phyloP scores from a whole-genome alignment of 2,888 invertebrate species.

The Lamellibrachia columna region DNA sequence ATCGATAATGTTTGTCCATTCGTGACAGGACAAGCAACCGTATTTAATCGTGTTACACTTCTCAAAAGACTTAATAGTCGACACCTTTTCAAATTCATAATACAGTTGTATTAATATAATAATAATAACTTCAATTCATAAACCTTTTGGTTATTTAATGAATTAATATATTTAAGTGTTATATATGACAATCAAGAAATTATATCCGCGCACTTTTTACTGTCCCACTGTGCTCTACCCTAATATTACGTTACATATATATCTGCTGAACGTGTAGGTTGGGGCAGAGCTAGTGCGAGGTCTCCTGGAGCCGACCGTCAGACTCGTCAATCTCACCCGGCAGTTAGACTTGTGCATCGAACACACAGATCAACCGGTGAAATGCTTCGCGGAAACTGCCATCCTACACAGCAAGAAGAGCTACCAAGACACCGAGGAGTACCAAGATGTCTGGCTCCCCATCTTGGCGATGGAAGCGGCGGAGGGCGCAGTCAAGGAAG shows the following conservation, averaged over 20 bases:
- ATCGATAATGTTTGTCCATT: no score
- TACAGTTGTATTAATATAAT: no score
- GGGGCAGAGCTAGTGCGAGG: conserved; percentile 45
- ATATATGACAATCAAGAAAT: no score
- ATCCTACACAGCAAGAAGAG: conserved; percentile 27
- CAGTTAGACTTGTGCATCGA: conserved; percentile 57
- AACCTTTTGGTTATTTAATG: no score
- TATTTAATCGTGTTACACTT: no score
- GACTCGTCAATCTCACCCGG: conserved; percentile 54
- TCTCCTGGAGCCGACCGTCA: conserved; percentile 49
- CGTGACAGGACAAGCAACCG: no score
- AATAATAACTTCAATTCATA: no score
- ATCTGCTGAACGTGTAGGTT: conserved; percentile 50
- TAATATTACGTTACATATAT: not conserved
- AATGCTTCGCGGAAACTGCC: conserved; percentile 46
- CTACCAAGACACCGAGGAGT: conserved; percentile 46
- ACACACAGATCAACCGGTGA: conserved; percentile 45
- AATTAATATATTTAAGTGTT: no score
- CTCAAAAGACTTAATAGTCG: no score
- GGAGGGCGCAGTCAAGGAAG: conserved; percentile 43
- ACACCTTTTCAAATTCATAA: no score
- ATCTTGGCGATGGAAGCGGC: conserved; percentile 55
- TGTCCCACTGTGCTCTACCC: conserved; percentile 67
- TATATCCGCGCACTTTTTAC: conserved; percentile 56
- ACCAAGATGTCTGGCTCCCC: conserved; percentile 53